Conservation (phyloP, 2,797 vertebrate genomes). For the Mormyrops attenuatus region DNA sequence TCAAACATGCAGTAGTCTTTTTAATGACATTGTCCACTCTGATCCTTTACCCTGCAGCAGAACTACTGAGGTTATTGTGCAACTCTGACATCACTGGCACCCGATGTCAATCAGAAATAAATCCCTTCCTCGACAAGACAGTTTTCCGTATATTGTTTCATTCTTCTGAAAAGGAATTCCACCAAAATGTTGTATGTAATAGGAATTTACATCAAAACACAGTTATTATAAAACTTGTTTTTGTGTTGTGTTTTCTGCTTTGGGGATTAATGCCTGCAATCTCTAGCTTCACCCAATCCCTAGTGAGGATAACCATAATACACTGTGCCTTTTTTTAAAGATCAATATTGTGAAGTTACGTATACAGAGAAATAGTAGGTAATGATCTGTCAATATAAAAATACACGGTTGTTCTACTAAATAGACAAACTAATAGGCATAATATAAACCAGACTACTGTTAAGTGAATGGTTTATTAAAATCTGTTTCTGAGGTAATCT, state of each 20-base stretch:
- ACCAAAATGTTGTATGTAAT: background rate
- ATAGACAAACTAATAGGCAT: background rate
- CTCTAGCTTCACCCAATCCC: background rate
- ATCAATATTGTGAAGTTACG: background rate
- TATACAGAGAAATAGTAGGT: background rate
- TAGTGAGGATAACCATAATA: background rate
- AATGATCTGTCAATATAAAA: background rate
- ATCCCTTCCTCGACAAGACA: background rate
- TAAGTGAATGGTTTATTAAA: background rate
- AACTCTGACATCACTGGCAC: background rate
- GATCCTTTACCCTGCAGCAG: background rate
- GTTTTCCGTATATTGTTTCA: background rate
- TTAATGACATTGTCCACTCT: background rate
- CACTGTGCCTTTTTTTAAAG: background rate
- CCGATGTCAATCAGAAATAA: background rate
- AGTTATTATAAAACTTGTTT: background rate
- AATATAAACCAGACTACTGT: background rate
- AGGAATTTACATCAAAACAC: background rate
- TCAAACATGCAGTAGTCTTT: background rate
- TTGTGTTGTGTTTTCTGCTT: background rate
- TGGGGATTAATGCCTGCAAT: background rate
- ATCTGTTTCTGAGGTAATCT: background rate
- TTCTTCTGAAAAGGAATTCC: background rate
- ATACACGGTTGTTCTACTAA: background rate
- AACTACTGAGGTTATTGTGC: background rate